Evolutionary conservation across 30 jellyfish, hydroid and myxozoan genomes (phyloP), one percentile per base, ranked within the genome.

Genomic region (Sanderia malayensis): DNA sequence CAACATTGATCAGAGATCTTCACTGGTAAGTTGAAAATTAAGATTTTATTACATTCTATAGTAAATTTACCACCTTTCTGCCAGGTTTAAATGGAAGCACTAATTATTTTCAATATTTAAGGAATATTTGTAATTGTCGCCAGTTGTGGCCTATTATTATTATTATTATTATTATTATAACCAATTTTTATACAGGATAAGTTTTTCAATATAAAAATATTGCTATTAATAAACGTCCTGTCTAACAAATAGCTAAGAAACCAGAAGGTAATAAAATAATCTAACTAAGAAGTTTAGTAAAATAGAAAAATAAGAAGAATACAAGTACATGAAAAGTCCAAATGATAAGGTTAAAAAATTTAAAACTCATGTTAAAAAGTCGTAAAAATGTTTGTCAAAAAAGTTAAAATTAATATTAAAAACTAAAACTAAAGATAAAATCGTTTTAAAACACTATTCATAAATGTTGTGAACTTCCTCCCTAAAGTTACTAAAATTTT

Each of bases 161-260:
- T 49, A 49, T 49, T 15, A 49, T 49, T 49, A 49, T 49, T 49
- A 49, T 49, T 49, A 49, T 49, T 49, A 49, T 49, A 49, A 49
- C 64, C 23, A 49, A 49, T 49, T 49, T 49, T 49, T 49, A 49
- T 49, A 49, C 64, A 49, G 64, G 64, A 49, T 49, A 49, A 49
- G 64, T 49, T 49, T 49, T 49, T 49, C 64, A 49, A 49, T 49
- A 49, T 49, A 49, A 49, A 49, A 49, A 49, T 49, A 49, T 49
- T 49, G 64, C 64, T 49, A 49, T 49, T 49, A 11, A 49, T 49
- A 49, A 49, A 49, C 64, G 64, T 49, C 64, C 64, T 49, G 64
- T 49, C 64, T 49, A 49, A 24, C 27, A 49, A 49, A 11, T 49
- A 49, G 64, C 18, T 49, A 49, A 11, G 64, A 24, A 49, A 49